Percentiles rank a stretch among this genome's conserved stretches.
phyloP scores from a whole-genome alignment of 2,888 invertebrate species.

The Drosophila yooni region DNA sequence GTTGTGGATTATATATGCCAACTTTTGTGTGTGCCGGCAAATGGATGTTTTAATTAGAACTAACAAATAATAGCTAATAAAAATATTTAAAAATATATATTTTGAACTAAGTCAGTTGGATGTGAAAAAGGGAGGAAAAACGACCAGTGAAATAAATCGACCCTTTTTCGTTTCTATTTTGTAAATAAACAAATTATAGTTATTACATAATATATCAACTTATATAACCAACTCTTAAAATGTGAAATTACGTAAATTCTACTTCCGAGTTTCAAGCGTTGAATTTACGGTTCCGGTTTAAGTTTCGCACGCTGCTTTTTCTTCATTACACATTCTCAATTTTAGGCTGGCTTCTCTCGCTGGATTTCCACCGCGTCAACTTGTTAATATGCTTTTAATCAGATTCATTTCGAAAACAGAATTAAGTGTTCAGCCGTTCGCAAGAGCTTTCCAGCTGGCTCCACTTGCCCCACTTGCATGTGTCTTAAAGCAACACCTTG shows the following conservation, averaged over 20 bases:
- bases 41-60: background rate
- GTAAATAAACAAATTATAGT: too few relatives aligned
- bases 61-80: background rate
- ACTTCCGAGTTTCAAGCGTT: background rate
- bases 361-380: background rate
- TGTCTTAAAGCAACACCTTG: conserved; percentile 53
- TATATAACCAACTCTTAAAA: background rate
- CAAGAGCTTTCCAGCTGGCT: background rate
- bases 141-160: too few relatives aligned
- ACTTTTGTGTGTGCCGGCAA: background rate
- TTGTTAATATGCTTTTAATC: conserved; percentile 20
- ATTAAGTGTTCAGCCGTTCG: conserved; percentile 5
- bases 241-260: background rate
- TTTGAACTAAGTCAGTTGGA: background rate
- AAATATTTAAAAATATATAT: background rate
- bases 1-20: background rate
- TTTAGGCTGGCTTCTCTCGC: background rate
- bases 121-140: background rate
- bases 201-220: background rate
- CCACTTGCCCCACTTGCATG: conserved; percentile 4
- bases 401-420: conserved; percentile 10
- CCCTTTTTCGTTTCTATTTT: too few relatives aligned
- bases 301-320: background rate
- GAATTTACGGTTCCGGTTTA: background rate
- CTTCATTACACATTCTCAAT: background rate